Evolutionary conservation across 2,797 vertebrate genomes (phyloP), one percentile per base, ranked within the genome.

Genomic region (Cygnus olor): DNA sequence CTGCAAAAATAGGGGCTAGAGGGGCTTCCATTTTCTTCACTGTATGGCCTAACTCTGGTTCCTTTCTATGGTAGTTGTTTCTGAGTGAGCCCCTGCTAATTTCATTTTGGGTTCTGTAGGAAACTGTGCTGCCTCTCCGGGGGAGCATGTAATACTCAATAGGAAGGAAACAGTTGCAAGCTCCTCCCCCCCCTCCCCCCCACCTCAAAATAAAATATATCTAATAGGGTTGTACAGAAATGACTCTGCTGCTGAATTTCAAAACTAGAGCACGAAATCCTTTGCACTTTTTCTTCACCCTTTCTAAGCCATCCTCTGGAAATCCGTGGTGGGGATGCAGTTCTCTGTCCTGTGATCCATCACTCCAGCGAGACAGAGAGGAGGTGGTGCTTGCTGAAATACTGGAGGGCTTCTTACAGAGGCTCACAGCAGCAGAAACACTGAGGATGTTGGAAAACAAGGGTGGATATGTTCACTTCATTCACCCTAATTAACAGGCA

Each of bases 281-380:
- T 60, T 64, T 83, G 30, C 6, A 2, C 27, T 40, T n/a, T 61
- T 53, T 51, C 11, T 30, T 11, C 11, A 19, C 14, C 14, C 4
- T 34, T 20, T 69, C 38, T 60, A 63, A 78, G 3, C 17, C 36
- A 21, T 22, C 7, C n/a, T 64, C 66, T 2, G 22, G 49, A 42
- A n/a, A 6, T 24, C 19, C 24, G 15, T 24, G 14, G 7, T 5
- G 4, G n/a, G 36, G 11, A 27, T 45, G 11, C 24, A 27, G 3
- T 53, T 56, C 40, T 44, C 20, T 30, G 17, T 61, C 9, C 0
- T 38, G 49, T 12, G 87, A 30, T 1, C 6, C 0, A 11, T 14
- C 5, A 3, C 25, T 77, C 53, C 73, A 34, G 38, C 0, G 0
- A 36, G 47, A 56, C 58, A 53, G 73, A 72, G 49, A 45, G 53